Percentiles rank a stretch among this genome's conserved stretches.
Evolutionary conservation across 2,113 vertebrate genomes (phyloP).

Genomic region (Sminthopsis crassicaudata): DNA sequence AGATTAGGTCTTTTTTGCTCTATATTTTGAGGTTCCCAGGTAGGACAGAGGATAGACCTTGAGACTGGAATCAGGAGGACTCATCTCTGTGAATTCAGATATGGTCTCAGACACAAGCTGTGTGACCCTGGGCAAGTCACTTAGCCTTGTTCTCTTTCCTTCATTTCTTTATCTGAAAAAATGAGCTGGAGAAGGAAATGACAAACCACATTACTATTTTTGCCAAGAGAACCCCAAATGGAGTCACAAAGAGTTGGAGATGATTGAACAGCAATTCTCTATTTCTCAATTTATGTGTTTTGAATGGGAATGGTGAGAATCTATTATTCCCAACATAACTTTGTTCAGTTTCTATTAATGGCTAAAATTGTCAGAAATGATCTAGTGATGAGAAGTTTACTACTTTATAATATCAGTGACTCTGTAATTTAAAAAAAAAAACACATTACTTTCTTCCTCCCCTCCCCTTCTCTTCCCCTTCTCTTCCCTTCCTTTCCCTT

Average conservation of each 20-base stretch:
- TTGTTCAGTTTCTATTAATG: not conserved
- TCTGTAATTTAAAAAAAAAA: too few species aligned
- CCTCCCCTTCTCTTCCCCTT: too few species aligned
- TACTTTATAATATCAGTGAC: too few species aligned
- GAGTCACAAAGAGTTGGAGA: not conserved
- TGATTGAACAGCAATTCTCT: not conserved
- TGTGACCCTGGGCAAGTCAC: not conserved
- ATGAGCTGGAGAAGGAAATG: not conserved
- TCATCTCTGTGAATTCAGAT: not conserved
- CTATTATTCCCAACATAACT: not conserved
- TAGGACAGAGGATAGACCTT: not conserved
- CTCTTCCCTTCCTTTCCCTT: too few species aligned
- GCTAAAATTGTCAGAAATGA: not conserved
- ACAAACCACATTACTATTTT: not conserved
- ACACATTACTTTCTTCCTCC: too few species aligned
- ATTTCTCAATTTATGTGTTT: not conserved
- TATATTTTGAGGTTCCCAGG: not conserved
- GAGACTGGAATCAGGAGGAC: not conserved
- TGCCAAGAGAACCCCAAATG: not conserved
- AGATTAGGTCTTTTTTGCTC: not conserved
- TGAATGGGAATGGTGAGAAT: not conserved
- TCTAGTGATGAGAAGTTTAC: too few species aligned
- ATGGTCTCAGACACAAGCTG: not conserved
- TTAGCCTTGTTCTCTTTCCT: not conserved
- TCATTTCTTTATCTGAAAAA: not conserved